Base-by-base conservation (phyloP, 2,888 invertebrate genomes). In the Phlogophora meticulosa region DNA sequence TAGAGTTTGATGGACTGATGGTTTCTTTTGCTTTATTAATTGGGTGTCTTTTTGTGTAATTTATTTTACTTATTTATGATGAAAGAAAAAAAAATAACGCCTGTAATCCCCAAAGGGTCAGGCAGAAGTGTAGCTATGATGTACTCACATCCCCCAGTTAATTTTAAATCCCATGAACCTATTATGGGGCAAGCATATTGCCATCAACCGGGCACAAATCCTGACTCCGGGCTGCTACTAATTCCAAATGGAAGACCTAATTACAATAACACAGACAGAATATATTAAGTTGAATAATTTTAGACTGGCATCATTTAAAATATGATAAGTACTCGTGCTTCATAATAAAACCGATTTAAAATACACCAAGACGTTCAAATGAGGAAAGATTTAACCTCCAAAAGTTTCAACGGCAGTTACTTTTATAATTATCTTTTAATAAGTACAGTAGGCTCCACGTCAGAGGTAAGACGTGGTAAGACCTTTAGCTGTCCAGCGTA, bases 341-440 rank as follows among this genome's bases (percentile, higher is more conserved):
- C 1, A 55, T 38, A 22, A 11, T 69, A 17, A 32, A 58, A 69
- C n/a, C 66, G 40, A 40, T 42, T 58, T 36, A 15, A 58, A 58
- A 70, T 48, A 59, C 22, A 49, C 49, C 5, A 10, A 15, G 20
- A 22, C 10, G 5, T 36, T 34, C 28, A 59, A 53, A 72, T 62
- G 70, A 70, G 36, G 49, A n/a, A 49, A 72, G 32, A 43, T 55
- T 63, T 49, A 55, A 55, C 49, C 22, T 56, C 72, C 11, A 43
- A 49, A 71, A 72, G 32, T 72, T 72, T 49, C n/a, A 11, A 22
- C 9, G 17, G 5, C 24, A 38, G 20, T 20, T 63, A 43, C 43
- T 55, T 63, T 64, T 45, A 56, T 72, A 72, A 72, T 72, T 64
- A 7, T 28, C 11, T 64, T 24, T n/a, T n/a, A n/a, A n/a, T n/a